These are phyloP conservation scores for Protonemura montana DNA, from an alignment of 2,888 invertebrate genomes.

Conservation along the genomic window DNA sequence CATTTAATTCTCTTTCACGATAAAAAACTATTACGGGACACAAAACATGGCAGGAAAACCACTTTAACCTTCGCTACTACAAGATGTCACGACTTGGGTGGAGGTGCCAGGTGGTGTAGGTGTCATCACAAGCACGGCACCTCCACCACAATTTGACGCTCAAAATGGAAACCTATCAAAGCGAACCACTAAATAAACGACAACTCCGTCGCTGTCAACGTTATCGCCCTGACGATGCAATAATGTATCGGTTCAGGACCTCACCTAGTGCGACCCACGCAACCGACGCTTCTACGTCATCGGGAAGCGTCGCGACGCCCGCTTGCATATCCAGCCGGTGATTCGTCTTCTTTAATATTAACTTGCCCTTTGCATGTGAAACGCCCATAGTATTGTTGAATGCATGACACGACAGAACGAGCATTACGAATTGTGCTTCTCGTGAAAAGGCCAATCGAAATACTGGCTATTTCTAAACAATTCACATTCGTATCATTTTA, in stretches of 20 bases:
- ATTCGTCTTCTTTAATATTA: background rate
- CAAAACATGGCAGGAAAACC: too few species aligned
- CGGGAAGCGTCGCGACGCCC: background rate
- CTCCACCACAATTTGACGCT: background rate
- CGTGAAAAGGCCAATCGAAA: background rate
- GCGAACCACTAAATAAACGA: background rate
- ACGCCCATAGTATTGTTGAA: background rate
- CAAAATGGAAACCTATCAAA: background rate
- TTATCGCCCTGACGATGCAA: background rate
- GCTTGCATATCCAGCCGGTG: background rate
- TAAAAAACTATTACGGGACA: too few species aligned
- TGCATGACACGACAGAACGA: background rate
- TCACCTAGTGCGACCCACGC: background rate
- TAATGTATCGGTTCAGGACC: too few species aligned
- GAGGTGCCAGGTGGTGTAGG: background rate
- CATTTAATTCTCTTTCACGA: too few species aligned
- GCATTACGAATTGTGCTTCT: background rate
- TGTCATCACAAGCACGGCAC: background rate
- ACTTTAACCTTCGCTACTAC: too few species aligned
- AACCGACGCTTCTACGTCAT: too few species aligned
- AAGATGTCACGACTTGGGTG: background rate
- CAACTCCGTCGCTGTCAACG: background rate
- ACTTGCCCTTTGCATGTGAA: background rate
- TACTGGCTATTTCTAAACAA: background rate
- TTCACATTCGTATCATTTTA: background rate